Evolutionary conservation across 2,888 invertebrate species (phyloP).

Genomic region (Pteria penguin): DNA sequence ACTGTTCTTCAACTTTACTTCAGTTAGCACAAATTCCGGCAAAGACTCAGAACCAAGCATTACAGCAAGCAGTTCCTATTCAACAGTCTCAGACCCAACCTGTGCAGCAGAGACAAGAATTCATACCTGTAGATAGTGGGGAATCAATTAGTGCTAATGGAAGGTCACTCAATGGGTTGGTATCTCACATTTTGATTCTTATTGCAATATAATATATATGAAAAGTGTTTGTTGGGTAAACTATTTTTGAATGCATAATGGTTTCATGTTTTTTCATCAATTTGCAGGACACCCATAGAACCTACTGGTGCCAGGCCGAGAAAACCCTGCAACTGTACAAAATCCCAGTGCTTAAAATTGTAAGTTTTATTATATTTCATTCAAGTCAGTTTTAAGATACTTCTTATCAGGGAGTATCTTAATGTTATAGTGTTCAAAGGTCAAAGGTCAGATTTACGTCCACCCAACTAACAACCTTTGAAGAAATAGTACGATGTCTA

Average conservation of each 20-base stretch:
- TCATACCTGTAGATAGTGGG: constrained; percentile 73
- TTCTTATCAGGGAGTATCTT: no score
- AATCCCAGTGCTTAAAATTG: constrained; percentile 98
- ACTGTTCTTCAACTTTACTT: no score
- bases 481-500: no score
- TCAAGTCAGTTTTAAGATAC: no score
- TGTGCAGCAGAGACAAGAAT: constrained; percentile 56
- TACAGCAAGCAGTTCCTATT: constrained; percentile 13
- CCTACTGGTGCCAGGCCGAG: constrained; percentile 75
- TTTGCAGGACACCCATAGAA: constrained; percentile 66
- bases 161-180: constrained; percentile 13
- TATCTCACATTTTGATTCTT: constrained; percentile 14
- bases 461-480: no score
- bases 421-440: no score
- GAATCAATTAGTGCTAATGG: constrained; percentile 65
- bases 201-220: no score
- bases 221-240: no score
- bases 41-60: constrained; percentile 49
- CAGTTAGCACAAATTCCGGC: constrained; percentile 54
- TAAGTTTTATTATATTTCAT: no score
- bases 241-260: no score
- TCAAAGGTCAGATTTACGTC: no score
- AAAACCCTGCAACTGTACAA: constrained; percentile 99
- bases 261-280: constrained; percentile 6
- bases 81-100: constrained; percentile 33